A percentile compares a stretch with the other conserved stretches of the same genome.
Conservation (phyloP, 2,113 vertebrate genomes). For the Rana temporaria region DNA sequence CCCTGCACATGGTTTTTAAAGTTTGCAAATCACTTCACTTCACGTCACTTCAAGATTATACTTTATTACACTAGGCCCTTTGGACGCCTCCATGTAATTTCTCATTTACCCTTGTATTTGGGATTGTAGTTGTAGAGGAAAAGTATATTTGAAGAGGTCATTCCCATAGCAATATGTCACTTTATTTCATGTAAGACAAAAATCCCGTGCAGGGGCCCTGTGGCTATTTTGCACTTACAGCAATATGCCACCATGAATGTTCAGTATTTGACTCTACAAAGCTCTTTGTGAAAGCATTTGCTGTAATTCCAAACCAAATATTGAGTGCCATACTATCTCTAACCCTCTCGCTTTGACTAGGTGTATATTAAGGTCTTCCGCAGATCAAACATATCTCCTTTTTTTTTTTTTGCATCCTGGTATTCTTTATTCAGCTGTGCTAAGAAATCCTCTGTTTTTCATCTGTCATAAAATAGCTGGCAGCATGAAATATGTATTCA, state of each 20-base stretch:
- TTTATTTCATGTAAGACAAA: background rate
- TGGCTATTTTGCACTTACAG: background rate
- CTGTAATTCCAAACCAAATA: constrained; percentile 12
- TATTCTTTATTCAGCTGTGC: constrained; percentile 27
- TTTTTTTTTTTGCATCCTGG: constrained; percentile 16
- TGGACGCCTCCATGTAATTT: too few species aligned
- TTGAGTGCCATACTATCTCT: background rate
- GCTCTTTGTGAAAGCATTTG: background rate
- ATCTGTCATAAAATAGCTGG: constrained; percentile 47
- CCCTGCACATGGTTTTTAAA: too few species aligned
- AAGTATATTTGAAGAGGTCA: background rate
- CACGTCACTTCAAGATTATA: too few species aligned
- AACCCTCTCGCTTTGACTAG: constrained; percentile 1
- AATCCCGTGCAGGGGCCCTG: background rate
- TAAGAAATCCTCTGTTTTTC: constrained; percentile 33
- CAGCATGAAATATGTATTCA: constrained; percentile 45
- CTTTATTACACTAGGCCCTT: too few species aligned
- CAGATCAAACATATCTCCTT: constrained; percentile 31
- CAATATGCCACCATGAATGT: background rate
- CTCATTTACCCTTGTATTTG: too few species aligned
- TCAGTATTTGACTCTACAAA: background rate
- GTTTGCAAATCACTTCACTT: too few species aligned
- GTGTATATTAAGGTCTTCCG: constrained; percentile 28
- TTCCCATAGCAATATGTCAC: background rate
- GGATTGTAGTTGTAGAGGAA: background rate